These are phyloP conservation scores for Martes martes DNA, from an alignment of 2,113 vertebrate species.

Conservation along the genomic window DNA sequence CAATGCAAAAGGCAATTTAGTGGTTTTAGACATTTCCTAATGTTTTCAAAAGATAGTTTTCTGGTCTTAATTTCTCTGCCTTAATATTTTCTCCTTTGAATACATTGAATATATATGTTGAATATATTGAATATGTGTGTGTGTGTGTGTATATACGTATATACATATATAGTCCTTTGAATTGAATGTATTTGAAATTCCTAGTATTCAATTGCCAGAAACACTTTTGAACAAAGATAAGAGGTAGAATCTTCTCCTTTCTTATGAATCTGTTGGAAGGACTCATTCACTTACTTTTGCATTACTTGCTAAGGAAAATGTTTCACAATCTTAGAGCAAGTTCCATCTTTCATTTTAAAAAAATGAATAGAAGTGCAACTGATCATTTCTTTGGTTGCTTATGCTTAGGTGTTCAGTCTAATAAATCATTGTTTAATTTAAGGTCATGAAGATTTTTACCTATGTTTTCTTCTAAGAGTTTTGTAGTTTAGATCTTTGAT, in stretches of 20 bases:
- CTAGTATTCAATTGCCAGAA: neutral
- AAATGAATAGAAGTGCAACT: neutral
- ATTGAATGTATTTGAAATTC: neutral
- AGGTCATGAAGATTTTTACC: neutral
- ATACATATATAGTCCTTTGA: neutral
- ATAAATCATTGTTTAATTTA: neutral
- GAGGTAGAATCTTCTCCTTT: neutral
- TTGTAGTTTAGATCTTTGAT: neutral
- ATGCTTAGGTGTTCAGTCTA: neutral
- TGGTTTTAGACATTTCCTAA: neutral
- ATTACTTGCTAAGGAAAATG: neutral
- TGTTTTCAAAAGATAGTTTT: neutral
- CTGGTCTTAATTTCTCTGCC: neutral
- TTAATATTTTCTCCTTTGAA: neutral
- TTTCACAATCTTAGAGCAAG: neutral
- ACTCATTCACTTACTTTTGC: neutral
- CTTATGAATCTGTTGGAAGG: neutral
- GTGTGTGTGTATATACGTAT: neutral
- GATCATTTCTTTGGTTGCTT: neutral
- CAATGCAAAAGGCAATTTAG: neutral
- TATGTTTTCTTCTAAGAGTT: neutral
- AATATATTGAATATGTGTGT: neutral
- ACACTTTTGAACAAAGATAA: neutral
- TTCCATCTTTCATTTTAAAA: neutral
- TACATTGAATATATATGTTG: neutral